Base-by-base conservation (phyloP, 2,797 vertebrate genomes). In the Australoheros facetus region DNA sequence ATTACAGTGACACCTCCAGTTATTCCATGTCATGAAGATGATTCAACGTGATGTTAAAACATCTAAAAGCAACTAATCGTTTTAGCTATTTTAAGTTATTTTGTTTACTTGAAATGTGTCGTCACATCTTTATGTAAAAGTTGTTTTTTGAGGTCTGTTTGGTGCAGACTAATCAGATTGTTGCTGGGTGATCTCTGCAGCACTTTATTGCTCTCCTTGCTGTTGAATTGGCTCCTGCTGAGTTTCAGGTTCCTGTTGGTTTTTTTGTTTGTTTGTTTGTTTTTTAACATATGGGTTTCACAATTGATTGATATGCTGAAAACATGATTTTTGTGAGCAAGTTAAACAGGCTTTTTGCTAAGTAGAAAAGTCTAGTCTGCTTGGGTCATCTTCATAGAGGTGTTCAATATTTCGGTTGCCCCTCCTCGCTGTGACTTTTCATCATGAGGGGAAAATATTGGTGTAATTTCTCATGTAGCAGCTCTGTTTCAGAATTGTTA, bases 401-500 rank as follows among this genome's bases (percentile, higher is more conserved):
- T 79, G 73, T 81, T 73, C 19, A 72, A 10, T 72, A 10, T 85
- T 83, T 73, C 71, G 12, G 56, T 72, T 28, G 62, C 28, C 37
- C 37, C 64, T 79, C 59, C 21, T 70, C 39, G 13, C 64, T 26
- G 60, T 86, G 48, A 60, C 77, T 85, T 89, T 86, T 89, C 78
- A 90, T 85, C 56, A 34, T 79, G n/a, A 89, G 71, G 64, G 51
- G 71, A 66, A 78, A 56, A 42, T 51, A 75, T 77, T 76, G 84
- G 54, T 84, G 78, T 60, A 59, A 77, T 82, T 84, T 75, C 59
- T 87, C 71, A 66, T 54, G 58, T 87, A 80, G 83, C 73, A 77
- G 78, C 74, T 37, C 73, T 78, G 70, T 90, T 85, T 88, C 73
- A 75, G 56, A 85, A 64, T 28, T 79, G 78, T 88, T 51, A 57